Evolutionary conservation across 2,797 vertebrate species (phyloP).

Genomic region (Mormyrus hasselquistii): DNA sequence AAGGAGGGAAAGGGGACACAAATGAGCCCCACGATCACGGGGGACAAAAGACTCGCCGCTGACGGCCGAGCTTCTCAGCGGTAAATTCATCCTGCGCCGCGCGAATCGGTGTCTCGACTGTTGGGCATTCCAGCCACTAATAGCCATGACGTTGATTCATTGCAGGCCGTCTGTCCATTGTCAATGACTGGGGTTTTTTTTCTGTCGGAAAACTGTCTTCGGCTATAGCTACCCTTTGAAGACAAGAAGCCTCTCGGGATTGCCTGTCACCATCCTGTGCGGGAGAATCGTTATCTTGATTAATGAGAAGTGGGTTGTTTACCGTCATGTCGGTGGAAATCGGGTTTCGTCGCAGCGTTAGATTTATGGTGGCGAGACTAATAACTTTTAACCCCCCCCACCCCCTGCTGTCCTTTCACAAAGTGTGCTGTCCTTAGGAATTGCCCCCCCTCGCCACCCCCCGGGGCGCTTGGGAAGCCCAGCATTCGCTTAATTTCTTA

Average conservation of each 20-base stretch:
- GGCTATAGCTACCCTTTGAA: background rate
- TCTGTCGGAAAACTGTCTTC: background rate
- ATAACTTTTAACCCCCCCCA: slow-evolving; percentile 42
- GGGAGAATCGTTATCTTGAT: slow-evolving; percentile 44
- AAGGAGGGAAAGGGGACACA: slow-evolving; percentile 25
- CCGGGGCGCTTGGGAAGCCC: slow-evolving; percentile 38
- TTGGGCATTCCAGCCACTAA: background rate
- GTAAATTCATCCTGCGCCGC: background rate
- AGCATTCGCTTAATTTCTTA: slow-evolving; percentile 42
- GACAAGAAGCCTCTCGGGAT: background rate
- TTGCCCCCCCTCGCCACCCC: slow-evolving; percentile 28
- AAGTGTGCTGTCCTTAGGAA: slow-evolving; percentile 37
- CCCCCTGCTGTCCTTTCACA: slow-evolving; percentile 40
- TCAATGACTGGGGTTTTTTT: background rate
- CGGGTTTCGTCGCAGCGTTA: slow-evolving; percentile 43
- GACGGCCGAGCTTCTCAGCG: background rate
- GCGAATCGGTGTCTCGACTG: background rate
- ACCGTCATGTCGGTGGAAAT: slow-evolving; percentile 49
- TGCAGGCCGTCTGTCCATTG: background rate
- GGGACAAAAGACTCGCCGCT: background rate
- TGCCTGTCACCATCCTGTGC: background rate
- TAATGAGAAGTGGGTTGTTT: slow-evolving; percentile 53
- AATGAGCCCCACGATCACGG: background rate
- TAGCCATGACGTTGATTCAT: background rate
- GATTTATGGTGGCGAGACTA: slow-evolving; percentile 51